Evolutionary conservation across 1,140 invertebrate species (phyloP), one percentile per base, ranked within the genome.

Genomic region (Scaptomyza hsui): DNA sequence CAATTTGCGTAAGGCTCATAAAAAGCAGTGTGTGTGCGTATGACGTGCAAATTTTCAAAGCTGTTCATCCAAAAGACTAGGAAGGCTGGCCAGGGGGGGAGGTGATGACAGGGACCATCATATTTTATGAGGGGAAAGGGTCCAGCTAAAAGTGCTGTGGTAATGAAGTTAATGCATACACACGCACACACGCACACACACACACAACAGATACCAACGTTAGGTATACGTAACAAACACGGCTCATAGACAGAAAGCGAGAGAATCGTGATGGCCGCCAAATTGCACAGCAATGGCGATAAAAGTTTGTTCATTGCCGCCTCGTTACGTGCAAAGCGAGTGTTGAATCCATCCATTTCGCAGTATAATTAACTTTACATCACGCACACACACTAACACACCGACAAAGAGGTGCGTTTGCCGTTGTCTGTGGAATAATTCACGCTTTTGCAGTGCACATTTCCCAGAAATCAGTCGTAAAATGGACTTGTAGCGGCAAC

Each of bases 21-120:
- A 78, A 67, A 76, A 64, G 57, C 32, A 4, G 32, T 37, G 32
- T 72, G 81, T 71, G 74, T 88, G 82, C 82, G 78, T 86, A 86
- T 82, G 82, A 86, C 67, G 82, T 86, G 82, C 71, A 86, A 86
- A 86, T 81, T 88, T 86, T 75, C 63, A 78, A 88, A 88, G 74
- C 78, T 80, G 65, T 67, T 82, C 65, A 71, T 72, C 64, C 51
- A 26, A 35, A 29, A 16, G 26, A 26, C 47, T 61, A 42, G 47
- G 63, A 29, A 16, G 24, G 44, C 35, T 13, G 15, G 39, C 13
- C 13, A 29, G 29, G 26, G 2, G 18, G 44, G n/a, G 16, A 16
- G 39, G 21, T 3, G 13, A 45, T 4, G 21, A 42, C 10, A 42
- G 60, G 60, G n/a, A 74, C 76, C 71, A 72, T 86, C 62, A 69